Evolutionary conservation across 92 coral and sea anemone genomes (phyloP).

Genomic region (Epizoanthus stellaris): DNA sequence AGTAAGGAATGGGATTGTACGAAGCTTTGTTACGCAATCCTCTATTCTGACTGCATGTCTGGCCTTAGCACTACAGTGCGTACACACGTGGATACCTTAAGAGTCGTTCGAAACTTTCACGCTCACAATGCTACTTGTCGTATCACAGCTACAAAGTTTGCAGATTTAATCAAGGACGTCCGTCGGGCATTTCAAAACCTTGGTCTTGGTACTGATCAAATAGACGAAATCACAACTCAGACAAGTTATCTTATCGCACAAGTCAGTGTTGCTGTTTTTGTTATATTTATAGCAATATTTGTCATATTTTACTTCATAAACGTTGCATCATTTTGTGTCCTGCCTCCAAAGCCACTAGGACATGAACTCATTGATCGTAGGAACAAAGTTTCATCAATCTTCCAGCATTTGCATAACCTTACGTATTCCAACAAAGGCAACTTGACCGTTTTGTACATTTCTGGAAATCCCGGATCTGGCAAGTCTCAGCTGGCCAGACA

Average conservation of each 20-base stretch:
- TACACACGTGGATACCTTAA: background rate
- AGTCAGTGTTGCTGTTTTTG: too few relatives aligned
- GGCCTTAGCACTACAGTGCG: background rate
- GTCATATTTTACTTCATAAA: too few relatives aligned
- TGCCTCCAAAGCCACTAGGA: background rate
- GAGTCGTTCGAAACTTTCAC: background rate
- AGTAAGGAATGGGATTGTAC: background rate
- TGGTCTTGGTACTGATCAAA: too few relatives aligned
- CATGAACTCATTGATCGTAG: background rate
- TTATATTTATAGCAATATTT: too few relatives aligned
- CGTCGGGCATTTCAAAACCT: too few relatives aligned
- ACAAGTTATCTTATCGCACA: too few relatives aligned
- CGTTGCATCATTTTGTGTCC: background rate
- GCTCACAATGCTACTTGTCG: background rate
- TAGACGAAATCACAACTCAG: too few relatives aligned
- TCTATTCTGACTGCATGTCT: background rate
- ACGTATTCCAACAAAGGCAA: background rate
- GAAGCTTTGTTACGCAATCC: background rate
- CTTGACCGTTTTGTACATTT: constrained; percentile 27
- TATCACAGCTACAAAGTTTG: background rate
- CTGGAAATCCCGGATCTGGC: constrained; percentile 54
- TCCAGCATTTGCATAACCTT: background rate
- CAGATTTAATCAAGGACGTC: background rate
- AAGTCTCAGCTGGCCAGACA: constrained; percentile 43
- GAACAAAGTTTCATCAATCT: background rate